Evolutionary conservation across 1,140 invertebrate species (phyloP), one percentile per base, ranked within the genome.

Genomic region (Battus philenor): DNA sequence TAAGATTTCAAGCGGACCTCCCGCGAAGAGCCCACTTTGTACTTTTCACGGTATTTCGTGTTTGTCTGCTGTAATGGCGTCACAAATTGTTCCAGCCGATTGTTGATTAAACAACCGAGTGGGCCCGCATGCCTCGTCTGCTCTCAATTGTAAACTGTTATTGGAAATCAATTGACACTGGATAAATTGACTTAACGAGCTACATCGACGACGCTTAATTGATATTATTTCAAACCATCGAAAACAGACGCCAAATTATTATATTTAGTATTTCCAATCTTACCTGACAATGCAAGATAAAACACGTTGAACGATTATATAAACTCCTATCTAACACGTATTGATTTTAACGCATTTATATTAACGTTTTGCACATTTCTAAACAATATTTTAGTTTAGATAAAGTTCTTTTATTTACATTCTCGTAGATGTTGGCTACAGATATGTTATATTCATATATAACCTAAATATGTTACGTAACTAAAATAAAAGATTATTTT

Each of bases 91-190:
- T 39, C 54, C 54, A 59, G 54, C 49, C 47, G 54, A 70, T 68
- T 75, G 74, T 83, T 80, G 59, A 77, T 79, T 71, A 80, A 74
- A 79, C 75, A 78, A 75, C 65, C 56, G 57, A 68, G 52, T 59
- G 59, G 61, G 31, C 77, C 80, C 80, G 80, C 76, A 84, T 84
- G 61, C 62, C 50, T 67, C 66, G 50, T 69, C 60, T 52, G 52
- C 29, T 73, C 57, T 74, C 77, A 80, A 81, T 83, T 84, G 77
- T 78, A 68, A 71, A 76, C 71, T 68, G 67, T 81, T 82, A 84
- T 84, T 82, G 80, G 69, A 80, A 84, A 84, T 80, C 80, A 84
- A 84, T 84, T 84, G 80, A 74, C 70, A 69, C 66, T 49, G 55
- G 49, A 34, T 62, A 62, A 64, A 70, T 78, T 73, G 61, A 65